phyloP scores from a whole-genome alignment of 1,140 invertebrate genomes.

The Brachionus paranguensis region DNA sequence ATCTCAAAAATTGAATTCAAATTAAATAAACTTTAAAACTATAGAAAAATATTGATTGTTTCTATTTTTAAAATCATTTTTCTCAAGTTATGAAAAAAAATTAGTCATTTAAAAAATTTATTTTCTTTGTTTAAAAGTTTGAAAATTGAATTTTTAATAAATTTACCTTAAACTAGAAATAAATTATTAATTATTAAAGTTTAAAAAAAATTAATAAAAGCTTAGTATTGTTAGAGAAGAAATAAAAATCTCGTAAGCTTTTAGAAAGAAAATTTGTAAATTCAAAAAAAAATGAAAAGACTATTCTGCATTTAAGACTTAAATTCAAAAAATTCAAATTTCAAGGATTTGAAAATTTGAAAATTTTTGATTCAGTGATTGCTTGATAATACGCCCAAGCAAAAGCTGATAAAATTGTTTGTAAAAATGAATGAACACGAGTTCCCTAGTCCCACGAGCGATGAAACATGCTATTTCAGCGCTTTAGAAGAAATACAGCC shows the following conservation, averaged over 20 bases:
- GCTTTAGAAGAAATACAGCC: slow-evolving; percentile 18
- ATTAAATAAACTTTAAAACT: no score
- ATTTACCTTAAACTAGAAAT: no score
- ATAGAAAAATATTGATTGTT: no score
- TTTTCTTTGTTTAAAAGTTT: no score
- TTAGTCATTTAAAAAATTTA: no score
- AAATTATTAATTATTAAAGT: no score
- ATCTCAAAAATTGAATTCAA: no score
- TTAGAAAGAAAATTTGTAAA: not conserved
- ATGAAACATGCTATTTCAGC: slow-evolving; percentile 32
- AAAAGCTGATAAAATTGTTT: not conserved
- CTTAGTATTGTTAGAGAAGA: no score
- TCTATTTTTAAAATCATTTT: no score
- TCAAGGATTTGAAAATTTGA: not conserved
- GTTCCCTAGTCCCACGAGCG: not conserved
- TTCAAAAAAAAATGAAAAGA: not conserved
- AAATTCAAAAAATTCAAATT: not conserved
- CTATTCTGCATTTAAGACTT: not conserved
- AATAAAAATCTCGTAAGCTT: not conserved
- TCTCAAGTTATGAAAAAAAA: no score
- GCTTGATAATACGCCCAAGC: not conserved
- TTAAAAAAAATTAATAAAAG: no score
- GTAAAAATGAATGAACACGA: not conserved
- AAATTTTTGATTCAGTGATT: not conserved
- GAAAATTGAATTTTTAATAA: no score